A percentile compares a stretch with the other conserved stretches of the same genome.
Evolutionary conservation across 2,797 vertebrate species (phyloP).

Genomic region (Bovichtus variegatus): DNA sequence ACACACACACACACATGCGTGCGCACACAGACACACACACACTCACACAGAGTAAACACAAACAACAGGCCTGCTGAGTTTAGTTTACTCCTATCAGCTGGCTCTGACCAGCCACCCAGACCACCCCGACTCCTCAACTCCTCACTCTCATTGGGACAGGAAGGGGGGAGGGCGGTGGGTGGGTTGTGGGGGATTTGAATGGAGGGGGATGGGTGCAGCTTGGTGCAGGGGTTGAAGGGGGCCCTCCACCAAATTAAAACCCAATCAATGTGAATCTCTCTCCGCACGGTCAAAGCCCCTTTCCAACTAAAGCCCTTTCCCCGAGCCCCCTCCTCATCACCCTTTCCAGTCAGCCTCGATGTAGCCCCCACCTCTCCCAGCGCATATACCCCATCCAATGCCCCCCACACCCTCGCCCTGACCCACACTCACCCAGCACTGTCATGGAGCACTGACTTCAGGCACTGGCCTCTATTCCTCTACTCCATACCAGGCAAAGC

Average conservation of each 20-base stretch:
- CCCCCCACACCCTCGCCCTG: constrained; percentile 25
- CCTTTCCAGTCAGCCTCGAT: constrained; percentile 24
- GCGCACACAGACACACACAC: constrained; percentile 53
- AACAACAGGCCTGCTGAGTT: constrained; percentile 86
- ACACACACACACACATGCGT: constrained; percentile 38
- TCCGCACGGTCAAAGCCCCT: constrained; percentile 56
- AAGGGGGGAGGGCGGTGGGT: constrained; percentile 26
- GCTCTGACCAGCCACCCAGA: constrained; percentile 71
- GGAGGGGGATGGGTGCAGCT: constrained; percentile 55
- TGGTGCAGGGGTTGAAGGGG: constrained; percentile 44
- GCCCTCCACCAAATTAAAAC: constrained; percentile 75
- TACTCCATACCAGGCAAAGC: constrained; percentile 16
- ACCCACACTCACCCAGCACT: constrained; percentile 55
- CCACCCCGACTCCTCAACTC: constrained; percentile 76
- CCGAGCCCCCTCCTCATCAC: constrained; percentile 26
- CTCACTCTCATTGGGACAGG: constrained; percentile 60
- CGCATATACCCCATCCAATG: constrained; percentile 8
- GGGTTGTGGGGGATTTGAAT: constrained; percentile 28
- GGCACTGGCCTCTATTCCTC: constrained; percentile 49
- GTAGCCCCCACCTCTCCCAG: constrained; percentile 19
- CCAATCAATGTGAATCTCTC: constrained; percentile 79
- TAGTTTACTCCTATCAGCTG: constrained; percentile 84
- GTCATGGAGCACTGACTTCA: constrained; percentile 48
- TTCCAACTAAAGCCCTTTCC: constrained; percentile 55
- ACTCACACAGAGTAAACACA: constrained; percentile 83